A percentile compares a stretch with the other conserved stretches of the same genome.
Evolutionary conservation across 2,797 vertebrate species (phyloP).

Genomic region (Coluber constrictor): DNA sequence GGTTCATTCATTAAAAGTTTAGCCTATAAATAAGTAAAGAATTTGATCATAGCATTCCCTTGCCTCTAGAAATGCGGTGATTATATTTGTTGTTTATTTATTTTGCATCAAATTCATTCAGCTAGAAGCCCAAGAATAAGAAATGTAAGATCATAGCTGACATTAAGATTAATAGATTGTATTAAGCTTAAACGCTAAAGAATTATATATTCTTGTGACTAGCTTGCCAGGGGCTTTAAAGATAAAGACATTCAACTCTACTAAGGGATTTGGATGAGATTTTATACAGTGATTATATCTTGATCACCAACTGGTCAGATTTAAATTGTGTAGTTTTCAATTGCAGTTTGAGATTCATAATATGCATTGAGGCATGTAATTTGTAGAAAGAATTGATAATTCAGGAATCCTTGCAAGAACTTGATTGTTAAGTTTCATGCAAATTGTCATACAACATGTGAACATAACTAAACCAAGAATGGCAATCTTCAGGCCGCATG

Average conservation of each 20-base stretch:
- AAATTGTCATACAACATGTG: background rate
- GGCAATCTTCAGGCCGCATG: background rate
- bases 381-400: background rate
- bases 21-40: background rate
- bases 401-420: background rate
- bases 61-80: slow-evolving; percentile 68
- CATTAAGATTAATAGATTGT: slow-evolving; percentile 67
- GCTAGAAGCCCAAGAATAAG: slow-evolving; percentile 65
- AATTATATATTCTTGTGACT: background rate
- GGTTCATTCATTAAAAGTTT: background rate
- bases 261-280: background rate
- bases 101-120: slow-evolving; percentile 71
- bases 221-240: background rate
- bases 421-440: background rate
- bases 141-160: slow-evolving; percentile 68
- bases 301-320: background rate
- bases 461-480: background rate
- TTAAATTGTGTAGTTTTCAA: background rate
- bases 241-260: background rate
- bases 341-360: background rate
- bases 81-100: slow-evolving; percentile 70
- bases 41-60: background rate
- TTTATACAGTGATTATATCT: background rate
- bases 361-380: background rate
- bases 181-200: slow-evolving; percentile 44